Evolutionary conservation across 1,140 invertebrate species (phyloP).

Genomic region (Drosophila baimaii): DNA sequence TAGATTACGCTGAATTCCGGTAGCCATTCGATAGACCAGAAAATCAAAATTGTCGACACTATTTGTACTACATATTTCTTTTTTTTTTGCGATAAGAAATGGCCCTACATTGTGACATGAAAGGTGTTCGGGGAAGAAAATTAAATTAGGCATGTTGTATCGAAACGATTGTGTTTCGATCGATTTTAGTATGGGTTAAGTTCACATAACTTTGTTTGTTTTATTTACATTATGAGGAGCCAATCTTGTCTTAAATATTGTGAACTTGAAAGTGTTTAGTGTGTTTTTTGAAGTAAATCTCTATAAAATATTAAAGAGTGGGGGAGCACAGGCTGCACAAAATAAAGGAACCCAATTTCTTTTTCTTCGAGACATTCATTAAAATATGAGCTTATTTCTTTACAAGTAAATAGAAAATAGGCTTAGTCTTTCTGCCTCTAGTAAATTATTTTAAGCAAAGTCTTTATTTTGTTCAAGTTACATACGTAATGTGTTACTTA

Average conservation of each 20-base stretch:
- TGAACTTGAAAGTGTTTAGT: neutral
- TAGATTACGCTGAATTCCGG: constrained; percentile 74
- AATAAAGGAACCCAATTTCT: no score
- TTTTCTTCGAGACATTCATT: no score
- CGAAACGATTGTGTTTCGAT: neutral
- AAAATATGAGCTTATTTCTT: no score
- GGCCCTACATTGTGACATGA: constrained; percentile 4
- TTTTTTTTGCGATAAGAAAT: constrained; percentile 43
- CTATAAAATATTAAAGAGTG: no score
- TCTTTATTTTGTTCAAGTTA: no score
- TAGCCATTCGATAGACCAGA: constrained; percentile 51
- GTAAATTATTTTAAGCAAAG: no score
- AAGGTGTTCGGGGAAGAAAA: constrained; percentile 5
- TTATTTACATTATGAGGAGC: no score
- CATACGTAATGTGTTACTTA: no score
- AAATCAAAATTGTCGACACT: constrained; percentile 46
- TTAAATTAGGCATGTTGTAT: constrained; percentile 15
- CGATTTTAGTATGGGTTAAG: neutral
- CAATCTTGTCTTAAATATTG: neutral
- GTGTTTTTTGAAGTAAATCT: no score
- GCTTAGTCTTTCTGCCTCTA: no score
- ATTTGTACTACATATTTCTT: constrained; percentile 33
- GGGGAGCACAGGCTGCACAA: no score
- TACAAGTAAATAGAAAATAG: no score
- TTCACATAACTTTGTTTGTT: neutral